Evolutionary conservation across 1,140 invertebrate genomes (phyloP).

Genomic region (Watersipora subatra): DNA sequence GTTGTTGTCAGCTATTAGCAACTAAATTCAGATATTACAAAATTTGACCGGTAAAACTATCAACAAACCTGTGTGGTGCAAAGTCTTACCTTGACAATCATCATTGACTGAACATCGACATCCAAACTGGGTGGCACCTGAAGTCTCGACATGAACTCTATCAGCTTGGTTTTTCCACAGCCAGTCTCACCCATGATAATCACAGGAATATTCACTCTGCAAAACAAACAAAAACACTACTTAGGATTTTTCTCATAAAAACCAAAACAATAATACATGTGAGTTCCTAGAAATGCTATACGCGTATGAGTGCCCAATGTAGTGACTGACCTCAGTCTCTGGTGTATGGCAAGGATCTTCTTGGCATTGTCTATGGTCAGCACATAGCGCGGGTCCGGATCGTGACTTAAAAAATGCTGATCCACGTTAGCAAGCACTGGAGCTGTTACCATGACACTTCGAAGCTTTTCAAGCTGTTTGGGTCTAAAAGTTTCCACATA

Average conservation of each 20-base stretch:
- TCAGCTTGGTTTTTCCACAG: slow-evolving; percentile 32
- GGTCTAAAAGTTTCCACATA: neutral
- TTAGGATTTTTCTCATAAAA: neutral
- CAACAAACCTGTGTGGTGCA: too few relatives aligned
- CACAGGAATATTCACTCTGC: slow-evolving; percentile 32
- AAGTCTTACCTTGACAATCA: slow-evolving; percentile 31
- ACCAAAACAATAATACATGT: neutral
- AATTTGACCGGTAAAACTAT: too few relatives aligned
- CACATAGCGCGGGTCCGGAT: slow-evolving; percentile 28
- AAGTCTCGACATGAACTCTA: slow-evolving; percentile 29
- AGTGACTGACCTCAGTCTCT: slow-evolving; percentile 30
- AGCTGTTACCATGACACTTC: slow-evolving; percentile 17
- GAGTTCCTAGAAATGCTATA: neutral
- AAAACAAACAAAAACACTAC: neutral
- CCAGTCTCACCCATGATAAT: slow-evolving; percentile 38
- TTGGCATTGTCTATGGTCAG: slow-evolving; percentile 32
- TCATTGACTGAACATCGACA: slow-evolving; percentile 19
- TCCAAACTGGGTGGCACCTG: slow-evolving; percentile 15
- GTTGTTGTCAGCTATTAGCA: too few relatives aligned
- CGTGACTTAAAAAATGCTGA: too few relatives aligned
- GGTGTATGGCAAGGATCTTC: slow-evolving; percentile 33
- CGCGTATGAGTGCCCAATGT: too few relatives aligned
- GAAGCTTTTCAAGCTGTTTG: slow-evolving; percentile 15
- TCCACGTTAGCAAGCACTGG: neutral
- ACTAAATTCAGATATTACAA: too few relatives aligned